Evolutionary conservation across 2,888 invertebrate species (phyloP), one percentile per base, ranked within the genome.

Genomic region (Hipparchia semele): DNA sequence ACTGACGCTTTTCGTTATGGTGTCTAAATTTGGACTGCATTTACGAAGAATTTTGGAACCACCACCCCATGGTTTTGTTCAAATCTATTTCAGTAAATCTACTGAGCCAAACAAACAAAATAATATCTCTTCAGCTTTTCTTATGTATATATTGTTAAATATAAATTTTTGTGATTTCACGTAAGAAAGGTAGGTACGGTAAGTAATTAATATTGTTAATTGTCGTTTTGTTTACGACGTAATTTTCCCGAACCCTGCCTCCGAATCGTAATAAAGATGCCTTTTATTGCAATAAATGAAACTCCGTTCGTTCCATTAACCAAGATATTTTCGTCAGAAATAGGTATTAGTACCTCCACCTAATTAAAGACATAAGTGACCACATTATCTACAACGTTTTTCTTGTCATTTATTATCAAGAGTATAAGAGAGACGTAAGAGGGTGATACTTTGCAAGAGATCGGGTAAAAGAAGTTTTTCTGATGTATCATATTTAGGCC

Each of bases 221-320:
- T 51, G 39, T 51, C 51, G 51, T 65, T 10, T 64, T 51, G 64
- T 65, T 53, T 65, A 65, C 65, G 65, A 53, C 53, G 53, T 33
- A 33, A 65, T 65, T 65, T 39, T 33, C 53, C 10, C 12, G 51
- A 64, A 53, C 23, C 51, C 65, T 86, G 83, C 83, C 49, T 84
- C 83, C 80, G 83, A 84, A 89, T 85, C 83, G 82, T 84, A 86
- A 89, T 90, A 87, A 88, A 90, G 87, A 86, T 87, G 87, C 88
- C 39, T 86, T 83, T 87, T 86, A 84, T 81, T 83, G 86, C 85
- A 87, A 88, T 88, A 88, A 89, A 90, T 86, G 82, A 80, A 83
- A 82, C 83, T 84, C 81, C 82, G 82, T 83, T 78, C 78, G 81
- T 78, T 78, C 84, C 85, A 88, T 89, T 90, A 88, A 88, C 90